Percentiles rank a stretch among this genome's conserved stretches.
phyloP scores from a whole-genome alignment of 2,113 vertebrate species.

The Rhineura floridana region DNA sequence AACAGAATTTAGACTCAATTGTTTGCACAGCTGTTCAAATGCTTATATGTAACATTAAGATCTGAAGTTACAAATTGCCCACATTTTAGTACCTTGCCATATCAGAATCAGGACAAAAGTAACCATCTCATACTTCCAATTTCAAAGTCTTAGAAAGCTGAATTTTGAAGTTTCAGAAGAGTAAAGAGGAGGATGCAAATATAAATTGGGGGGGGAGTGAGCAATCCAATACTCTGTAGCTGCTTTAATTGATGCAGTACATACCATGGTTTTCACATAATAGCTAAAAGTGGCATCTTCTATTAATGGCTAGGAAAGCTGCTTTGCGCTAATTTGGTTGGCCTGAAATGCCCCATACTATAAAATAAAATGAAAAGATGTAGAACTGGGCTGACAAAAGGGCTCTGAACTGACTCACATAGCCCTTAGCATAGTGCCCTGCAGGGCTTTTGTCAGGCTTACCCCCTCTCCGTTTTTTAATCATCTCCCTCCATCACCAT shows the following conservation, averaged over 20 bases:
- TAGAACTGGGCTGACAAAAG: background rate
- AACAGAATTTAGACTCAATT: background rate
- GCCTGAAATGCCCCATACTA: background rate
- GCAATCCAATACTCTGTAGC: background rate
- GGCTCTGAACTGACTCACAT: background rate
- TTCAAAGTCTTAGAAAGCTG: background rate
- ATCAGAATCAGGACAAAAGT: background rate
- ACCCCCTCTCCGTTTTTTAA: background rate
- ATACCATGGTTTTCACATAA: background rate
- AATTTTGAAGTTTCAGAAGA: background rate
- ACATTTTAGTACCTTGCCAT: background rate
- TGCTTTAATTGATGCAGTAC: background rate
- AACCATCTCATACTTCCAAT: background rate
- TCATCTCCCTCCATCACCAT: background rate
- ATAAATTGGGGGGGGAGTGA: too few relatives aligned
- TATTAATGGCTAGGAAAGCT: background rate
- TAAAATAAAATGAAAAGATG: background rate
- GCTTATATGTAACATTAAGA: background rate
- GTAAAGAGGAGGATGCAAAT: background rate
- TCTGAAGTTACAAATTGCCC: background rate
- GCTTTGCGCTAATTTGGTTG: too few relatives aligned
- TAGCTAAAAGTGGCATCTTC: too few relatives aligned
- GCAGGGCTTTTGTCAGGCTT: background rate
- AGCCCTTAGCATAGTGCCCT: background rate
- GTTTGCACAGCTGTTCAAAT: background rate